Conservation (phyloP, 2,797 vertebrate species). For the Botia almorhae region DNA sequence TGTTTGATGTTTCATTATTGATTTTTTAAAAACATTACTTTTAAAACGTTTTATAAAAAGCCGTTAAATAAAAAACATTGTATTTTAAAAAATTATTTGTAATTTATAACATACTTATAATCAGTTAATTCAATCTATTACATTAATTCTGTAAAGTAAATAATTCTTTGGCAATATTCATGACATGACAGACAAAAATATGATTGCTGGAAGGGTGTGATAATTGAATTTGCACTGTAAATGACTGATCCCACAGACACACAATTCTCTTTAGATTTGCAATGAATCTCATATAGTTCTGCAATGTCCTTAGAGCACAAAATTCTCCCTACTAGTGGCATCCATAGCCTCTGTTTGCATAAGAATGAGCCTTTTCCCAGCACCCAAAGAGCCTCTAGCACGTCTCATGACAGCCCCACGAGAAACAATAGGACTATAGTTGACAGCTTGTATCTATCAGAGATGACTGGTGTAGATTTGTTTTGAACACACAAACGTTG, state of each 20-base stretch:
- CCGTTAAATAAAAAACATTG: too few species aligned
- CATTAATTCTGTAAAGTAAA: background rate
- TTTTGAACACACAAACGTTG: constrained; percentile 74
- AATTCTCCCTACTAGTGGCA: constrained; percentile 31
- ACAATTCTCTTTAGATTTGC: constrained; percentile 1
- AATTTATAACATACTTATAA: too few species aligned
- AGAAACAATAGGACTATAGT: constrained; percentile 70
- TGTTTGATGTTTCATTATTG: too few species aligned
- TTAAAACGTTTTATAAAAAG: too few species aligned
- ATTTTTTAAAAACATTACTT: too few species aligned
- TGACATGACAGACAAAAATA: background rate
- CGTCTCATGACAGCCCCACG: constrained; percentile 54
- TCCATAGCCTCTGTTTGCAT: constrained; percentile 69
- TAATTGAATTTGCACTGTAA: constrained; percentile 10
- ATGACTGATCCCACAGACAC: constrained; percentile 4
- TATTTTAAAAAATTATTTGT: too few species aligned
- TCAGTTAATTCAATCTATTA: background rate
- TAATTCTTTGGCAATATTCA: too few species aligned
- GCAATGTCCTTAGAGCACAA: constrained; percentile 20
- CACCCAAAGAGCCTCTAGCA: constrained; percentile 58
- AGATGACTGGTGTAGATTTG: constrained; percentile 76
- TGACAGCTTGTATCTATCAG: constrained; percentile 77
- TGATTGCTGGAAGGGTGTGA: background rate
- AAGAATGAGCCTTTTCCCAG: constrained; percentile 64
- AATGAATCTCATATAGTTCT: constrained; percentile 15